These are phyloP conservation scores for Pammene aurita DNA, from an alignment of 2,888 invertebrate species.

Conservation along the genomic window DNA sequence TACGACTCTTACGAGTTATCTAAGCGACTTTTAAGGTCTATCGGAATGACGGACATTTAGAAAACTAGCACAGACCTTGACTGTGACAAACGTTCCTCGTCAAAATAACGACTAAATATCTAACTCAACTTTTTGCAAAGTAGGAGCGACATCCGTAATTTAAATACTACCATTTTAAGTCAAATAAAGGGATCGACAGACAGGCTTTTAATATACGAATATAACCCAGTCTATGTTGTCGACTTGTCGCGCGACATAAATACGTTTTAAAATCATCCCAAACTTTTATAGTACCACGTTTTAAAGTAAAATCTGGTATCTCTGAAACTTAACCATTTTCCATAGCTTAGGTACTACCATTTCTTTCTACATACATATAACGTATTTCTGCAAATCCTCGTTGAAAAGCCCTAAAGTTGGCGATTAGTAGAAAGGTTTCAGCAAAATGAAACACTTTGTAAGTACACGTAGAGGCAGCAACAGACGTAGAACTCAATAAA, in stretches of 20 bases:
- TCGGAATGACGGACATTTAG: not conserved
- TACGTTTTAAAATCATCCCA: no score
- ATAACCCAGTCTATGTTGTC: no score
- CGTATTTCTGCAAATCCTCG: not conserved
- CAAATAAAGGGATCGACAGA: no score
- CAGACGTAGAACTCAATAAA: not conserved
- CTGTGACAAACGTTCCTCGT: conserved; percentile 4
- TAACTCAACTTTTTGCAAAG: not conserved
- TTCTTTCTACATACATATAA: not conserved
- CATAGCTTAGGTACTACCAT: not conserved
- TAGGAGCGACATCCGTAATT: not conserved
- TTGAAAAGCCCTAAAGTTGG: conserved; percentile 8
- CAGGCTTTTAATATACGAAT: no score
- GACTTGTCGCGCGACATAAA: no score
- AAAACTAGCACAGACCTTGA: conserved; percentile 1
- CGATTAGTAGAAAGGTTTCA: not conserved
- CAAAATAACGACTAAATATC: not conserved
- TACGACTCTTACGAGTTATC: no score
- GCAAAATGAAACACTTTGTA: conserved; percentile 15
- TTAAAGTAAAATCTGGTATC: no score
- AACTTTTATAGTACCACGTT: no score
- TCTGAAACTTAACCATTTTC: no score
- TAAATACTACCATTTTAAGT: no score
- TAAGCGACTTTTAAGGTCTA: not conserved
- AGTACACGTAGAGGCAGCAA: conserved; percentile 2